phyloP scores from a whole-genome alignment of 2,888 invertebrate species.

The Apoda limacodes region DNA sequence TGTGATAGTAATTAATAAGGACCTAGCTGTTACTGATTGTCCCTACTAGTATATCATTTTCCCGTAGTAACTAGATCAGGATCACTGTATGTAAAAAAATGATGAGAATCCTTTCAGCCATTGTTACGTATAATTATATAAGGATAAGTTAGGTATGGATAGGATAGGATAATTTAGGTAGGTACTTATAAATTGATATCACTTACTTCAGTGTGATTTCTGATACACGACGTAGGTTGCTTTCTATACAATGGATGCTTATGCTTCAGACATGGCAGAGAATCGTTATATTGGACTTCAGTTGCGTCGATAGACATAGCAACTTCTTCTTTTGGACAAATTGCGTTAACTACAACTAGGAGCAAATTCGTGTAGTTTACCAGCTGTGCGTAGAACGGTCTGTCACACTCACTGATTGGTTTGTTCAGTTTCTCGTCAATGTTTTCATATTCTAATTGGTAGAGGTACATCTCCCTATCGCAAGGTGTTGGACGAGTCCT shows the following conservation, averaged over 20 bases:
- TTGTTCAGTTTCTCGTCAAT: slow-evolving; percentile 63
- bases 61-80: too few species aligned
- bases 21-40: too few species aligned
- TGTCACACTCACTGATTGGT: slow-evolving; percentile 45
- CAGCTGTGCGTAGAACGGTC: slow-evolving; percentile 79
- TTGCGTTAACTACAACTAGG: slow-evolving; percentile 78
- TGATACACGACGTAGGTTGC: slow-evolving; percentile 81
- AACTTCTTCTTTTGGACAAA: slow-evolving; percentile 67
- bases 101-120: too few species aligned
- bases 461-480: slow-evolving; percentile 77
- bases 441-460: slow-evolving; percentile 60
- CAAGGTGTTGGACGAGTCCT: slow-evolving; percentile 88
- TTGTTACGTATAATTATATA: too few species aligned
- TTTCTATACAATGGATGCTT: slow-evolving; percentile 73
- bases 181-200: too few species aligned
- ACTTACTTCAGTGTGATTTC: slow-evolving; percentile 78
- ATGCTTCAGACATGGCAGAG: slow-evolving; percentile 70
- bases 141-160: too few species aligned
- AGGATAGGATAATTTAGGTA: too few species aligned
- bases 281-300: slow-evolving; percentile 69
- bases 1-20: too few species aligned
- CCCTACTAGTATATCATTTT: too few species aligned
- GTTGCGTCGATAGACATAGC: slow-evolving; percentile 49
- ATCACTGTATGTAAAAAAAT: too few species aligned
- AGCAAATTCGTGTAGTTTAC: slow-evolving; percentile 84